Evolutionary conservation across 1,140 invertebrate genomes (phyloP).

Genomic region (Aphaenogaster floridana): DNA sequence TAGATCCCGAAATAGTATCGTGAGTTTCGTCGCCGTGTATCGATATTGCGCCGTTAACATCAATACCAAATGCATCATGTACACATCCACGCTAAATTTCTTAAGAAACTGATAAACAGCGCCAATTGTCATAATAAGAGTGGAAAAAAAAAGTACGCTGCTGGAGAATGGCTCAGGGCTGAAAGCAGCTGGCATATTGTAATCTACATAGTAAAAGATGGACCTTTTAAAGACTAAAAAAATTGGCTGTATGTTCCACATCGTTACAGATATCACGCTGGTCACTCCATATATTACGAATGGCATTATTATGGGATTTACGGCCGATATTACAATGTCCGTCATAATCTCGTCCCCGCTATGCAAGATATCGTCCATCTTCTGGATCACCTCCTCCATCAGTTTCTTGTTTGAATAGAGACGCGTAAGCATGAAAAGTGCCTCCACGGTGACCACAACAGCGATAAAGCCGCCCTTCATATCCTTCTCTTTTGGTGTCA

Average conservation of each 20-base stretch:
- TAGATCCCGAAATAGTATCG: slow-evolving; percentile 8
- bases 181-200: slow-evolving; percentile 55
- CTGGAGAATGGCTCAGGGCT: slow-evolving; percentile 57
- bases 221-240: neutral
- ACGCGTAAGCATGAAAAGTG: slow-evolving; percentile 1
- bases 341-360: neutral
- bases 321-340: neutral
- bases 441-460: slow-evolving; percentile 40
- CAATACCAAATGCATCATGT: slow-evolving; percentile 70
- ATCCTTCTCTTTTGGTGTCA: slow-evolving; percentile 28
- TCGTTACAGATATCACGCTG: neutral
- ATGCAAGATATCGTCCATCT: slow-evolving; percentile 34
- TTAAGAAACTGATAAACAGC: slow-evolving; percentile 9
- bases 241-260: slow-evolving; percentile 47
- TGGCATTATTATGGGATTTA: slow-evolving; percentile 27
- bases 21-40: slow-evolving; percentile 57
- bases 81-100: slow-evolving; percentile 70
- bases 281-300: slow-evolving; percentile 55
- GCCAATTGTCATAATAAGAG: slow-evolving; percentile 47
- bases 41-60: slow-evolving; percentile 71
- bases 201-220: slow-evolving; percentile 67
- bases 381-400: slow-evolving; percentile 42
- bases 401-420: slow-evolving; percentile 37
- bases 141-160: neutral
- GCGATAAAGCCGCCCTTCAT: slow-evolving; percentile 54